Conservation (phyloP, 2,113 vertebrate genomes). For the Sminthopsis crassicaudata region DNA sequence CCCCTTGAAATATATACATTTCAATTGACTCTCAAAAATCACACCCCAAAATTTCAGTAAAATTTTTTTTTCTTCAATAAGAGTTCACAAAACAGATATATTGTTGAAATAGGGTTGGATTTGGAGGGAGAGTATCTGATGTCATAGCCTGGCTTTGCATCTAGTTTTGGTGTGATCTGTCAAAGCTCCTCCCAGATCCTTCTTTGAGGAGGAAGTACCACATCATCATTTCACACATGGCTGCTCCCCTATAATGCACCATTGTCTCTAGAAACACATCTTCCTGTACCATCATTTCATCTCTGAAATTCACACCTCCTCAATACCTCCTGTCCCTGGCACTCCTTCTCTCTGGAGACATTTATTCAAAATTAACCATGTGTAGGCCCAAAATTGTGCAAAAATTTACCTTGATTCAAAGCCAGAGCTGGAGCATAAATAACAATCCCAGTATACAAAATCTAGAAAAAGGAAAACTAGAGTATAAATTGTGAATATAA, state of each 20-base stretch:
- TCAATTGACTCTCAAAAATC: not conserved
- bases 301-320: not conserved
- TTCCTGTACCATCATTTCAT: not conserved
- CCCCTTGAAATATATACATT: not conserved
- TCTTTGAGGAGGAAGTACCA: not conserved
- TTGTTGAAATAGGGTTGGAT: not conserved
- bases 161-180: not conserved
- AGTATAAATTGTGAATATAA: not conserved
- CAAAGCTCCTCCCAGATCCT: not conserved
- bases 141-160: not conserved
- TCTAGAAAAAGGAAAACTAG: conserved; percentile 73
- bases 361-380: not conserved
- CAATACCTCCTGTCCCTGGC: not conserved
- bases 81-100: not conserved
- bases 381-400: not conserved
- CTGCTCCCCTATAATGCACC: not conserved
- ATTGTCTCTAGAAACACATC: not conserved
- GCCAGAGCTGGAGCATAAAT: conserved; percentile 87
- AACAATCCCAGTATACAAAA: conserved; percentile 79
- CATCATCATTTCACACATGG: not conserved
- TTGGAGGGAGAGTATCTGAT: not conserved
- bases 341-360: not conserved
- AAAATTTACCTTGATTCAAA: conserved; percentile 87
- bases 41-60: not conserved
- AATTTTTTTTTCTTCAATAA: not conserved